These are phyloP conservation scores for Mirza zaza DNA, from an alignment of 2,113 vertebrate species.

Conservation along the genomic window DNA sequence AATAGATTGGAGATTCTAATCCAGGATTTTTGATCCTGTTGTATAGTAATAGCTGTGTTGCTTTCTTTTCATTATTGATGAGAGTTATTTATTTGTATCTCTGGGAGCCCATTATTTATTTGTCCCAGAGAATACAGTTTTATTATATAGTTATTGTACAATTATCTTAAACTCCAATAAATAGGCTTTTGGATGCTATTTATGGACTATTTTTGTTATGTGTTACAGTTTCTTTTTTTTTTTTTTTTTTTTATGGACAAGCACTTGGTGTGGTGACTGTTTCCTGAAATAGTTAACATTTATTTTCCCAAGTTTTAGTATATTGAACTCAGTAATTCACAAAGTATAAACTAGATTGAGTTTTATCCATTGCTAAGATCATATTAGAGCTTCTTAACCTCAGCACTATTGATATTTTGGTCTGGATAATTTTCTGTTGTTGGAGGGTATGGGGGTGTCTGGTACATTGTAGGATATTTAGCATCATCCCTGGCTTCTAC, in stretches of 20 bases:
- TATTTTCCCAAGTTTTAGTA: slow-evolving; percentile 10
- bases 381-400: background rate
- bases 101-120: background rate
- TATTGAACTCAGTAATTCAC: background rate
- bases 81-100: background rate
- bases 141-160: background rate
- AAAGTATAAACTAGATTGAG: background rate
- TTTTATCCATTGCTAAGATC: background rate
- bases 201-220: background rate
- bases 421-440: background rate
- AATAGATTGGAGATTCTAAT: background rate
- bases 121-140: background rate
- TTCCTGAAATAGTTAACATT: background rate
- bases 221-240: background rate
- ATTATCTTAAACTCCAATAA: background rate
- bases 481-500: background rate
- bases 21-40: background rate
- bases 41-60: background rate
- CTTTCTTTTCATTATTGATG: background rate
- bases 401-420: background rate
- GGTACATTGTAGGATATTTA: background rate
- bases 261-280: background rate
- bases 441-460: background rate
- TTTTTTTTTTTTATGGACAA: background rate
- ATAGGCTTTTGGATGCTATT: background rate